These are phyloP conservation scores for Orthosia cruda DNA, from an alignment of 2,888 invertebrate genomes.

Conservation along the genomic window DNA sequence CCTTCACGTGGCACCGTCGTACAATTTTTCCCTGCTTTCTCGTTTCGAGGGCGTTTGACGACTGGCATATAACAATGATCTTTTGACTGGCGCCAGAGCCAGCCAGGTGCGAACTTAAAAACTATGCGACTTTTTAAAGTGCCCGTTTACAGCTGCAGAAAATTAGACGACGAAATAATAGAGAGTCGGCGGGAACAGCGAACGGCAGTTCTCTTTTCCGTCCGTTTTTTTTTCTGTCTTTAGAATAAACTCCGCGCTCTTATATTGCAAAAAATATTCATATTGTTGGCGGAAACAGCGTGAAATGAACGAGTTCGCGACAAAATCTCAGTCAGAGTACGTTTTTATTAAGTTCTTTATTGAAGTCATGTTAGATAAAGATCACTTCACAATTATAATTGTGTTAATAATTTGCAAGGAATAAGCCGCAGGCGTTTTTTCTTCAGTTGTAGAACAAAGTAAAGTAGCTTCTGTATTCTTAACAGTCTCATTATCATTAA, in stretches of 20 bases:
- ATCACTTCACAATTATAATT: slow-evolving; percentile 20
- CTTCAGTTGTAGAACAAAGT: neutral
- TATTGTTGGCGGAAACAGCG: slow-evolving; percentile 41
- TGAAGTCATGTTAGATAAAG: slow-evolving; percentile 20
- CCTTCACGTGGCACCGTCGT: slow-evolving; percentile 69
- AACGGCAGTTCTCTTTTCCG: slow-evolving; percentile 25
- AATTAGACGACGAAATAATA: slow-evolving; percentile 79
- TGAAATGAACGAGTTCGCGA: slow-evolving; percentile 42
- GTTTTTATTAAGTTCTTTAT: slow-evolving; percentile 56
- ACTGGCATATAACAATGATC: slow-evolving; percentile 83
- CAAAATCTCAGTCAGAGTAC: slow-evolving; percentile 45
- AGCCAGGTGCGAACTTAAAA: slow-evolving; percentile 76
- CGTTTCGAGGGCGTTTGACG: slow-evolving; percentile 81
- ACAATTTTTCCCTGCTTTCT: slow-evolving; percentile 69
- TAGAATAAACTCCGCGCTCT: no score
- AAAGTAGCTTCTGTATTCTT: neutral
- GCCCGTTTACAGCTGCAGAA: slow-evolving; percentile 79
- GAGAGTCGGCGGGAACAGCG: slow-evolving; percentile 58
- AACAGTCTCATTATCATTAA: neutral
- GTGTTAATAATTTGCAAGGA: neutral
- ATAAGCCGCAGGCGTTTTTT: neutral
- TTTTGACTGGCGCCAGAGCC: slow-evolving; percentile 82
- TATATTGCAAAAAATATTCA: slow-evolving; percentile 52
- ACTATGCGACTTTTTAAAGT: slow-evolving; percentile 76
- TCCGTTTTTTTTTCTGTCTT: slow-evolving; percentile 46